Evolutionary conservation across 2,797 vertebrate genomes (phyloP), one percentile per base, ranked within the genome.

Genomic region (Neoniphon sammara): DNA sequence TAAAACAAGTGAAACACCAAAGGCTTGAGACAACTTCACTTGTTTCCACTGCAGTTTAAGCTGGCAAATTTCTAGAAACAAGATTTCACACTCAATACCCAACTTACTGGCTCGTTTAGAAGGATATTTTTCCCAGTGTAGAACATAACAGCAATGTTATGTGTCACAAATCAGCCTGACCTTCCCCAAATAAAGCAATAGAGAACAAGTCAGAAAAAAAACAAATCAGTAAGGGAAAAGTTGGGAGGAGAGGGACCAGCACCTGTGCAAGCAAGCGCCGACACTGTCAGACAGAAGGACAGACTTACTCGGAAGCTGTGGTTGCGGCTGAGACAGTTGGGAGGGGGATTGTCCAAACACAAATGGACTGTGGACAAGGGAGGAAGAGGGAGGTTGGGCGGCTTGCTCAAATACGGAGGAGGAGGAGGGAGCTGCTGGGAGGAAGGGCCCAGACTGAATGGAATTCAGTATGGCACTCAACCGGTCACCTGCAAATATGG

Each of bases 231-330:
- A 91, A 93, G 86, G 92, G 90, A 90, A 87, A 81, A 85, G 61
- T 82, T 90, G 83, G 91, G 91, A 91, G 93, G 83, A 75, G 78
- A 88, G 91, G 62, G 78, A 79, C 81, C 89, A 89, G 94, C 94
- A 94, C 94, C 94, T 95, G 95, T 94, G 93, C 93, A 95, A 95
- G 95, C 93, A 91, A 84, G 94, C 94, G 93, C 94, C 86, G 91
- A 94, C 91, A 94, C 94, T 93, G 95, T 96, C 96, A 94, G 94
- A 94, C 95, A 96, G 95, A 94, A 94, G 94, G 95, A 96, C 96
- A 96, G 95, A 99, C 98, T 99, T 99, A 99, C 98, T 99, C 95
- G 96, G 97, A 98, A 98, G 97, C 96, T 96, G 96, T 94, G 96
- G 96, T 93, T 97, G 97, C 93, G 94, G 95, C 94, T 97, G 97